Conservation (phyloP, 2,113 vertebrate genomes). For the Talpa occidentalis region DNA sequence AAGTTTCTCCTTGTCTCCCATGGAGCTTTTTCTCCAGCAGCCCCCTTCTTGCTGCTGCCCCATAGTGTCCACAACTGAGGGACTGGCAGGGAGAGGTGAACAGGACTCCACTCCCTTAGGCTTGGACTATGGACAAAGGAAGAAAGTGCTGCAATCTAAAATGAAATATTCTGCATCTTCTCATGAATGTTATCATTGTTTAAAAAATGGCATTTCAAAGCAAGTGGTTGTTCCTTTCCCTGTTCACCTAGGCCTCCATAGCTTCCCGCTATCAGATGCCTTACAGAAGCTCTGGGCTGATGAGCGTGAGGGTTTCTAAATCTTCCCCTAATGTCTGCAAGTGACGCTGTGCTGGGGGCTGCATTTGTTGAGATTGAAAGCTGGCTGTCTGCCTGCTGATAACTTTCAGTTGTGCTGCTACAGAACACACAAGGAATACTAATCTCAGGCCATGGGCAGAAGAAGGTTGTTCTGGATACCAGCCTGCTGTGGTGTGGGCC, state of each 20-base stretch:
- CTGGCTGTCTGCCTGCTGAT: conserved; percentile 47
- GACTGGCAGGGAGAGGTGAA: not conserved
- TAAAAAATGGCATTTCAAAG: not conserved
- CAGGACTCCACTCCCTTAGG: accelerated
- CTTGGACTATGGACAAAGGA: not conserved
- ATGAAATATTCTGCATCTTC: not conserved
- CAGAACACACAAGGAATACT: not conserved
- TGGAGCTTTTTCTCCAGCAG: not conserved
- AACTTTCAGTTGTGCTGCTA: not conserved
- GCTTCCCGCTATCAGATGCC: not conserved
- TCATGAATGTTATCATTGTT: not conserved
- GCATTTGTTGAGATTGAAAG: not conserved
- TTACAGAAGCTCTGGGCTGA: not conserved
- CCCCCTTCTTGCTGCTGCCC: not conserved
- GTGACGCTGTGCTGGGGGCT: not conserved
- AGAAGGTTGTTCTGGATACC: not conserved
- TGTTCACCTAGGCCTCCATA: not conserved
- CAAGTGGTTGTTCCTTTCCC: not conserved
- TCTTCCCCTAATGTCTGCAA: not conserved
- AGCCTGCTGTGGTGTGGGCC: not conserved
- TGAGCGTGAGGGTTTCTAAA: not conserved
- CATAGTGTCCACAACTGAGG: not conserved
- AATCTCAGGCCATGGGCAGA: not conserved
- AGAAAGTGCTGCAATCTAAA: not conserved
- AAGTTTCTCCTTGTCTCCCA: not conserved